Conservation (phyloP, 2,113 vertebrate genomes). For the Furnarius figulus region DNA sequence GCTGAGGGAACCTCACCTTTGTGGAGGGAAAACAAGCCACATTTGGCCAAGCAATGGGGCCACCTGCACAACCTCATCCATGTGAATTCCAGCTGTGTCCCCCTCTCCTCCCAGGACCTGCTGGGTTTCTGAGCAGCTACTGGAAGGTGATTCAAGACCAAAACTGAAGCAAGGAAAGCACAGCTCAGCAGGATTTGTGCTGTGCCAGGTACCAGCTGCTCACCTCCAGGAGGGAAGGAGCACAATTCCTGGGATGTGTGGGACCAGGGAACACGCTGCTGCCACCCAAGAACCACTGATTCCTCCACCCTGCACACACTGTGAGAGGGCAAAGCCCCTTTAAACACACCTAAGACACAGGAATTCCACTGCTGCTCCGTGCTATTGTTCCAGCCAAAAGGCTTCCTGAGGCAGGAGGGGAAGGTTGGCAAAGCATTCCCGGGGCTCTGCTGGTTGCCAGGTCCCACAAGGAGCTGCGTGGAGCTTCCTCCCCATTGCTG, state of each 20-base stretch:
- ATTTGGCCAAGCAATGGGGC: not conserved
- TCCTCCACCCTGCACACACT: no score
- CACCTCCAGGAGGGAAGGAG: not conserved
- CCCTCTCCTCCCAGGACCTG: rapidly evolving
- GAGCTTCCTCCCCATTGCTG: not conserved
- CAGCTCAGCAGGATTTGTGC: not conserved
- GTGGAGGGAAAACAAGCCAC: not conserved
- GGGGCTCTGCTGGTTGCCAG: rapidly evolving
- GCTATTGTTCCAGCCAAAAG: not conserved
- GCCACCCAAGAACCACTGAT: rapidly evolving
- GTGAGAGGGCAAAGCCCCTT: not conserved
- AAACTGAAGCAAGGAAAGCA: not conserved
- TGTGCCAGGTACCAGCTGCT: not conserved
- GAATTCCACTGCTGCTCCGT: rapidly evolving
- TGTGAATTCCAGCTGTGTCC: not conserved
- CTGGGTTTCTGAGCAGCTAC: not conserved
- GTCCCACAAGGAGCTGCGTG: not conserved
- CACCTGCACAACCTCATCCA: not conserved
- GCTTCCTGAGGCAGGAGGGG: not conserved
- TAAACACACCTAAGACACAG: rapidly evolving
- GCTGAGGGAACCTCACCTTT: not conserved
- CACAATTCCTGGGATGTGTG: rapidly evolving
- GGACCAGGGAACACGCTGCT: not conserved
- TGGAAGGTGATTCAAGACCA: not conserved
- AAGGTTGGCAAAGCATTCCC: not conserved